phyloP scores from a whole-genome alignment of 2,113 vertebrate species.

The Petaurus breviceps region DNA sequence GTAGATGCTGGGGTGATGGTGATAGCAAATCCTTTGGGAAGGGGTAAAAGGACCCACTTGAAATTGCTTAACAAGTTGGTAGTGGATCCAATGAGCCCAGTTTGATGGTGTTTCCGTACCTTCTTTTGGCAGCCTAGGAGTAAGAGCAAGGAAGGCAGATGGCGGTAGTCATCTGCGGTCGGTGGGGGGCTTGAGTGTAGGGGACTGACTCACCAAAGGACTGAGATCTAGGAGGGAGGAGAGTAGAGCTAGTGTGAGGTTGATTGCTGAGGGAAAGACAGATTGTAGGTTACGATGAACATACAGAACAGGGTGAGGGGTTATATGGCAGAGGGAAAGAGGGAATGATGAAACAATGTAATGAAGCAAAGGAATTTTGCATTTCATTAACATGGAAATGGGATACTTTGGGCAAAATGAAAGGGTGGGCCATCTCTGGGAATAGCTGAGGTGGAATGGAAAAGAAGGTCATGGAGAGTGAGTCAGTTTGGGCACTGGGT shows the following conservation, averaged over 20 bases:
- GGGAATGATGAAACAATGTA: not conserved
- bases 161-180: not conserved
- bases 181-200: not conserved
- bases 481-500: not conserved
- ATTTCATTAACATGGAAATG: not conserved
- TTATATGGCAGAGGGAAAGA: not conserved
- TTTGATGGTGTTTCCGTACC: not conserved
- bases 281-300: not conserved
- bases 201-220: not conserved
- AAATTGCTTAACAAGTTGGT: not conserved
- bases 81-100: not conserved
- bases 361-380: not conserved
- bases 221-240: not conserved
- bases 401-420: not conserved
- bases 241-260: not conserved
- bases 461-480: not conserved
- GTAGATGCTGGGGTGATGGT: not conserved
- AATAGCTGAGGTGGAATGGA: not conserved
- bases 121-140: not conserved
- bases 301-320: not conserved
- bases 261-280: not conserved
- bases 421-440: not conserved
- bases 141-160: not conserved
- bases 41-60: not conserved
- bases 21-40: not conserved